These are phyloP conservation scores for Caradrina clavipalpis DNA, from an alignment of 2,888 invertebrate species.

Conservation along the genomic window DNA sequence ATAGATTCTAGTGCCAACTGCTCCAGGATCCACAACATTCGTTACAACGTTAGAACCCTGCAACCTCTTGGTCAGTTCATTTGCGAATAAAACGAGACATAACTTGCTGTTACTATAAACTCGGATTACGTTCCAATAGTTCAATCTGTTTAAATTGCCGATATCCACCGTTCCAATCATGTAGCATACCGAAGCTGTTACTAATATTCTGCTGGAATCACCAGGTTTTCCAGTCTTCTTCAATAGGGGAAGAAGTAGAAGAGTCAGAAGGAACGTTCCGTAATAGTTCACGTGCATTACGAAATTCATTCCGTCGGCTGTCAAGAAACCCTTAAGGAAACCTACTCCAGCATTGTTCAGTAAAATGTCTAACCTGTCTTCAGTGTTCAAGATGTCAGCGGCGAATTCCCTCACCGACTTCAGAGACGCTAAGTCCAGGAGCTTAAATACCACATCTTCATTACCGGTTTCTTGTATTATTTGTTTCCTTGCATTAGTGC, in stretches of 20 bases:
- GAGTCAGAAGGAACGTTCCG: slow-evolving; percentile 94
- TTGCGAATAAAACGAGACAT: slow-evolving; percentile 92
- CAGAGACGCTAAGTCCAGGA: slow-evolving; percentile 93
- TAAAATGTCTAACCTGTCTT: slow-evolving; percentile 94
- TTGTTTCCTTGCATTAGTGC: slow-evolving; percentile 84
- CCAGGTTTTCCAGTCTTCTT: slow-evolving; percentile 77
- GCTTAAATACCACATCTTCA: slow-evolving; percentile 92
- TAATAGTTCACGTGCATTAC: slow-evolving; percentile 98
- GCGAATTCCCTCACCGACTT: slow-evolving; percentile 95
- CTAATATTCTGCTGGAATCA: slow-evolving; percentile 72
- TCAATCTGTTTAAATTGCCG: slow-evolving; percentile 60
- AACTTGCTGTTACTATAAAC: slow-evolving; percentile 85
- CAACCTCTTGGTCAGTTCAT: slow-evolving; percentile 93
- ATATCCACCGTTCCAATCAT: slow-evolving; percentile 62
- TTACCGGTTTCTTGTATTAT: slow-evolving; percentile 92
- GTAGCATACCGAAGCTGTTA: slow-evolving; percentile 89
- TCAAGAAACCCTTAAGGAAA: slow-evolving; percentile 77
- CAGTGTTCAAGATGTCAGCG: slow-evolving; percentile 92
- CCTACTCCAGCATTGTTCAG: slow-evolving; percentile 97
- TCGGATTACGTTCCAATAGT: slow-evolving; percentile 40
- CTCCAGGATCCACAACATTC: slow-evolving; percentile 95
- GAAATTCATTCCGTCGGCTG: slow-evolving; percentile 95
- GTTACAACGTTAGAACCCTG: slow-evolving; percentile 92
- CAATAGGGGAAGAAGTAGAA: slow-evolving; percentile 70
- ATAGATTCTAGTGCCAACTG: slow-evolving; percentile 94